phyloP scores from a whole-genome alignment of 2,888 invertebrate genomes.

The Lissonota sp. region DNA sequence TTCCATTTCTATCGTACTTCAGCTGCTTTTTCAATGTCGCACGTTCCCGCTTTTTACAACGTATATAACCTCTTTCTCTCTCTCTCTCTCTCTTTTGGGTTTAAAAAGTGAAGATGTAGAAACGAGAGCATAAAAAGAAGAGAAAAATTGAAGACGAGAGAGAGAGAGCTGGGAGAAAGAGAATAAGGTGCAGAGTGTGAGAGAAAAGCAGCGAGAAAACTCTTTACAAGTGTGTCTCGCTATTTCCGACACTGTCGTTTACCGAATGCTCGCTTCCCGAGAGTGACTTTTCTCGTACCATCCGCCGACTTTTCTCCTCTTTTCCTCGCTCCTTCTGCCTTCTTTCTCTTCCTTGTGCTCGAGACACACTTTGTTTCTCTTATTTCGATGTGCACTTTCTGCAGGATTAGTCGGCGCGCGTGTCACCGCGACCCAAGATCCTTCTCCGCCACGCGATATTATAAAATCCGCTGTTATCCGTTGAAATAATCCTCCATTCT shows the following conservation, averaged over 20 bases:
- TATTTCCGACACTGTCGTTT: constrained; percentile 62
- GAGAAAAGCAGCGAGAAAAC: constrained; percentile 18
- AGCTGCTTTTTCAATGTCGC: not conserved
- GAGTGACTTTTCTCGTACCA: constrained; percentile 66
- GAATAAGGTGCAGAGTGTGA: constrained; percentile 24
- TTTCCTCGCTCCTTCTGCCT: not conserved
- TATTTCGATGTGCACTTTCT: constrained; percentile 41
- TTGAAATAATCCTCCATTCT: constrained; percentile 23
- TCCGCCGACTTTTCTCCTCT: constrained; percentile 19
- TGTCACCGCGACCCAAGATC: not conserved
- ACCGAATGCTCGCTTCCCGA: constrained; percentile 55
- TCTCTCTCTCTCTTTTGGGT: not conserved
- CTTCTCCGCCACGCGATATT: not conserved
- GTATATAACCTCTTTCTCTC: not conserved
- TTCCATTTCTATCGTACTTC: not conserved
- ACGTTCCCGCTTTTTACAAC: not conserved
- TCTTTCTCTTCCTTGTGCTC: not conserved
- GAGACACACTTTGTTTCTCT: constrained; percentile 19
- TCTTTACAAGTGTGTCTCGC: constrained; percentile 56
- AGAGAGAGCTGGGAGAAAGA: not conserved
- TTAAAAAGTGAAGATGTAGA: constrained; percentile 2
- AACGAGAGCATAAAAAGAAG: constrained; percentile 23
- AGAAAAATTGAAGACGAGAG: constrained; percentile 20
- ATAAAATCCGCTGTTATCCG: constrained; percentile 43
- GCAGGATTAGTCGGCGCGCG: constrained; percentile 49